A percentile compares a stretch with the other conserved stretches of the same genome.
These are phyloP conservation scores for Noctua fimbriata DNA, from an alignment of 2,888 invertebrate genomes.

Conservation along the genomic window DNA sequence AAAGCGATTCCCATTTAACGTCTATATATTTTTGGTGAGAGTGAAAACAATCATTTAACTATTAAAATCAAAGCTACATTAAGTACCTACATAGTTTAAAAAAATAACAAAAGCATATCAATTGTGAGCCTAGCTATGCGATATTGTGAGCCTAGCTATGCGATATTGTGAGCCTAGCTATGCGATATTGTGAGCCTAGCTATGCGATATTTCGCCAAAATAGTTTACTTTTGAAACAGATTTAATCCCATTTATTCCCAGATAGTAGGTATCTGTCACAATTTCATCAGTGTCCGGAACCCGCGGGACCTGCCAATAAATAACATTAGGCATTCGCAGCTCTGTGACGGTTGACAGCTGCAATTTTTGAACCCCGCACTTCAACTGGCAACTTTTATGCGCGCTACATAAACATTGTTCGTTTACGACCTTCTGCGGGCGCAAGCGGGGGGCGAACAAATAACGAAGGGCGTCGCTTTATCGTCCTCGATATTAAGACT, in stretches of 20 bases:
- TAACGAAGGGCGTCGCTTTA: constrained; percentile 68
- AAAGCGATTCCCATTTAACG: constrained; percentile 21
- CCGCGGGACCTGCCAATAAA: constrained; percentile 40
- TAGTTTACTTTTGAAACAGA: constrained; percentile 5
- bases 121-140: background rate
- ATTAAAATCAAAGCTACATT: background rate
- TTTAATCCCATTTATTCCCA: constrained; percentile 25
- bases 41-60: background rate
- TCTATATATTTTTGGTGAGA: constrained; percentile 19
- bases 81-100: background rate
- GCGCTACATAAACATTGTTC: constrained; percentile 66
- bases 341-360: constrained; percentile 67
- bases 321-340: constrained; percentile 47
- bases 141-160: background rate
- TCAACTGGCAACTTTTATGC: constrained; percentile 64
- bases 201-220: constrained; percentile 7
- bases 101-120: background rate
- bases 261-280: constrained; percentile 31
- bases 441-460: constrained; percentile 28
- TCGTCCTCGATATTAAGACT: constrained; percentile 74
- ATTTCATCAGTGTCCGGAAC: constrained; percentile 26
- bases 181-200: background rate
- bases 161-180: background rate
- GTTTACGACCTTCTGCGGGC: constrained; percentile 59
- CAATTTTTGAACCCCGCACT: constrained; percentile 65